These are phyloP conservation scores for Chaunax sp. DNA, from an alignment of 2,797 vertebrate genomes.

Conservation along the genomic window DNA sequence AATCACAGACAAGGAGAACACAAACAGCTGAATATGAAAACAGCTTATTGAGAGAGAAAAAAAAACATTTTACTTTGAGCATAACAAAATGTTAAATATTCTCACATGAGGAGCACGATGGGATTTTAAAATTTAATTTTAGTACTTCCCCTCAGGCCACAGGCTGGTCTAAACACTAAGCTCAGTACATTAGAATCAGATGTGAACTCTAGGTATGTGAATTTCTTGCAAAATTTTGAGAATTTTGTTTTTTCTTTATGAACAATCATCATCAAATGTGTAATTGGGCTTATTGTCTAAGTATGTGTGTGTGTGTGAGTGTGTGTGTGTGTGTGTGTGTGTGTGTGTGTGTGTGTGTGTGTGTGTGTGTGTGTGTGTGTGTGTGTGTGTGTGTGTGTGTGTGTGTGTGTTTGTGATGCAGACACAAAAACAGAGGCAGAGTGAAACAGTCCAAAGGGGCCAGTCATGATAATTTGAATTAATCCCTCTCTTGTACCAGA, in stretches of 20 bases:
- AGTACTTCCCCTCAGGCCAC: conserved; percentile 8
- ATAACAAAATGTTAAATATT: conserved; percentile 13
- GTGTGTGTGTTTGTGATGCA: not conserved
- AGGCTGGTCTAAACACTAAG: conserved; percentile 25
- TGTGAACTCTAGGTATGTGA: conserved; percentile 9
- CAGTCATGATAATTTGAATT: conserved; percentile 31
- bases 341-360: not conserved
- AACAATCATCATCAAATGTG: conserved; percentile 36
- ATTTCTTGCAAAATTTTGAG: conserved; percentile 19
- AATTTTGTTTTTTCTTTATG: conserved; percentile 19
- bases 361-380: not conserved
- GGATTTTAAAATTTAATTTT: conserved; percentile 29
- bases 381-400: not conserved
- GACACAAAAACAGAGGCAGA: conserved; percentile 2
- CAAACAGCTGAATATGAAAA: conserved; percentile 23
- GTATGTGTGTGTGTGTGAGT: not conserved
- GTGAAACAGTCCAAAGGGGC: conserved; percentile 36
- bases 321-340: not conserved
- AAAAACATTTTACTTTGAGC: not conserved
- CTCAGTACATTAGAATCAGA: conserved; percentile 33
- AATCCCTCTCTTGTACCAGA: conserved; percentile 11
- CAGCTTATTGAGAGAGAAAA: conserved; percentile 20
- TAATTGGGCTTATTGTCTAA: conserved; percentile 10
- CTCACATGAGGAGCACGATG: conserved; percentile 35
- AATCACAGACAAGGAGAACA: conserved; percentile 23